Base-by-base conservation (phyloP, 2,888 invertebrate species). In the Ditula angustiorana region DNA sequence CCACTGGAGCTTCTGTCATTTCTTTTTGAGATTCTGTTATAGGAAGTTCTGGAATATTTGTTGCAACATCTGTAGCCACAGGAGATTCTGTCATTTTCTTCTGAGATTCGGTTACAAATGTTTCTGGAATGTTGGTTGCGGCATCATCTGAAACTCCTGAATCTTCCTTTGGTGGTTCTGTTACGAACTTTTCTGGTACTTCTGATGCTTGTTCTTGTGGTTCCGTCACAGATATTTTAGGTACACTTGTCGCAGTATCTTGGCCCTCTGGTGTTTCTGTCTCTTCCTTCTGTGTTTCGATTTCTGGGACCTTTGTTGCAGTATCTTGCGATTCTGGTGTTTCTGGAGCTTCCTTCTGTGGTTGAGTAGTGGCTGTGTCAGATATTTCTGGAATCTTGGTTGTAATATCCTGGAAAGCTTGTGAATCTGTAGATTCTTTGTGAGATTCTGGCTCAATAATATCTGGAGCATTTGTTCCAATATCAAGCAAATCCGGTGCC, bases 271-370 rank as follows among this genome's bases (percentile, higher is more conserved):
- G 50, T 4, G n/a, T 24, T 35, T 35, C 23, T 3, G 53, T 35
- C 8, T 23, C 53, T 8, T 23, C 33, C 2, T 35, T 13, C 10
- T 35, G 33, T 35, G 8, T 50, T 10, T 21, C 26, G 11, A 5
- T 53, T 13, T 23, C 35, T n/a, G 66, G 62, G n/a, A 13, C 1
- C 44, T 59, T 57, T 7, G 67, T 65, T 26, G 37, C 52, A 28
- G n/a, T 26, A n/a, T 46, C 23, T 53, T 50, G 44, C 8, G 37
- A 11, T 24, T 66, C 33, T 10, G 47, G 28, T 37, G 24, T 41
- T 35, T 53, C 11, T 13, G 55, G 7, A 24, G 19, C 23, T 64
- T 56, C 37, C 24, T 53, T 33, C 4, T 35, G 23, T 10, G 35
- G 3, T 24, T 23, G 23, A 7, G 35, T 35, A n/a, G 5, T 16